These are phyloP conservation scores for Steinernema scapterisci DNA, from an alignment of 2,888 invertebrate species.

Conservation along the genomic window DNA sequence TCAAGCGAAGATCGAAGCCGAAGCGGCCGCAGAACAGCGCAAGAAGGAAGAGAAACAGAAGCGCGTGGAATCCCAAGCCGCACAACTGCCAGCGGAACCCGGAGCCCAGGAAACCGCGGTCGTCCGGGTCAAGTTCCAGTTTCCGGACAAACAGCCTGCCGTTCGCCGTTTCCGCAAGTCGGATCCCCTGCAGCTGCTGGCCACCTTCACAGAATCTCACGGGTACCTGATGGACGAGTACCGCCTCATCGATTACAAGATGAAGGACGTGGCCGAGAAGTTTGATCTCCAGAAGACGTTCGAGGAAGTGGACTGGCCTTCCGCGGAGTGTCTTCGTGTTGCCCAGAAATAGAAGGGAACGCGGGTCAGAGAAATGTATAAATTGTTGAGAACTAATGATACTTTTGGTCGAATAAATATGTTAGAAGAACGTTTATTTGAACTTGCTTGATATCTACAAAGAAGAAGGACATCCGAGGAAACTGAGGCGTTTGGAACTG, in stretches of 20 bases:
- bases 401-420: too few relatives aligned
- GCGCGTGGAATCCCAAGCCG: not conserved
- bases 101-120: not conserved
- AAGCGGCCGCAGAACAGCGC: not conserved
- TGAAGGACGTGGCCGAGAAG: not conserved
- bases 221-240: conserved; percentile 16
- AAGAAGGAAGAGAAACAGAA: conserved; percentile 4
- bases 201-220: not conserved
- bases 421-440: too few relatives aligned
- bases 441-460: too few relatives aligned
- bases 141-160: not conserved
- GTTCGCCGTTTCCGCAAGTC: conserved; percentile 11
- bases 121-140: not conserved
- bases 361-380: too few relatives aligned
- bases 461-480: too few relatives aligned
- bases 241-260: not conserved
- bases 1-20: conserved; percentile 16
- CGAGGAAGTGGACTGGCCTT: conserved; percentile 4
- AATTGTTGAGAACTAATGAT: too few relatives aligned
- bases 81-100: not conserved
- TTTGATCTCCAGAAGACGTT: conserved; percentile 14
- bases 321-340: not conserved
- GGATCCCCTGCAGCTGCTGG: not conserved
- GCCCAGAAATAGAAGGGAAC: too few relatives aligned
- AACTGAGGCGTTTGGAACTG: too few relatives aligned